Base-by-base conservation (phyloP, 1,140 invertebrate species). In the Drosophila kikkawai region DNA sequence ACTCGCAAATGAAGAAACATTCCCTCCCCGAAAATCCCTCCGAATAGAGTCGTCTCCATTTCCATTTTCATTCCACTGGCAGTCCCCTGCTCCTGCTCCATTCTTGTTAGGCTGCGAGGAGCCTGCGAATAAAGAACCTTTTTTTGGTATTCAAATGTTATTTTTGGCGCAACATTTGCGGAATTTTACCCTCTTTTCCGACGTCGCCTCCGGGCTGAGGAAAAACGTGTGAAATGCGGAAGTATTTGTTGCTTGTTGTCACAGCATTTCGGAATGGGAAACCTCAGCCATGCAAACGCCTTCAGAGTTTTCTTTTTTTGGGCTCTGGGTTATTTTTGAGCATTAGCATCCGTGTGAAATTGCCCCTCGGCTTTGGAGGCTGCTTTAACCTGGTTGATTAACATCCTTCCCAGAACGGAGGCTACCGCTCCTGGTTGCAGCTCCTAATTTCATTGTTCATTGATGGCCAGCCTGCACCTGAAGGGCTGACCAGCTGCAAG, bases 71-170 rank as follows among this genome's bases (percentile, higher is more conserved):
- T 61, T 57, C 42, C 45, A 22, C 69, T 44, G 37, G 9, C 44
- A 41, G 19, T 13, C 36, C 15, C 26, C 37, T 17, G 7, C 29
- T 42, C n/a, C 29, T 4, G 7, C 45, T 48, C 42, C 51, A 48
- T 45, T 19, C 80, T 77, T 39, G 76, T 84, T 84, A 73, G 66
- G 53, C 61, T 71, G 26, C 34, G 76, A 67, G 66, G 67, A 19
- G 81, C 64, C 81, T 66, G 66, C 67, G 48, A 58, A 71, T 69
- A 84, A 84, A 82, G 26, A 84, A 75, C 82, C 79, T 50, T 53
- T 53, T 87, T 88, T 80, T 78, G 84, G 80, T 68, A 88, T 87
- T 80, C 84, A 87, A 87, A 83, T 87, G 84, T 80, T 87, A 80
- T 87, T 87, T 87, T 82, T 87, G 77, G 84, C 57, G 57, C 77